phyloP scores from a whole-genome alignment of 2,797 vertebrate species.

The Bradypodion pumilum region DNA sequence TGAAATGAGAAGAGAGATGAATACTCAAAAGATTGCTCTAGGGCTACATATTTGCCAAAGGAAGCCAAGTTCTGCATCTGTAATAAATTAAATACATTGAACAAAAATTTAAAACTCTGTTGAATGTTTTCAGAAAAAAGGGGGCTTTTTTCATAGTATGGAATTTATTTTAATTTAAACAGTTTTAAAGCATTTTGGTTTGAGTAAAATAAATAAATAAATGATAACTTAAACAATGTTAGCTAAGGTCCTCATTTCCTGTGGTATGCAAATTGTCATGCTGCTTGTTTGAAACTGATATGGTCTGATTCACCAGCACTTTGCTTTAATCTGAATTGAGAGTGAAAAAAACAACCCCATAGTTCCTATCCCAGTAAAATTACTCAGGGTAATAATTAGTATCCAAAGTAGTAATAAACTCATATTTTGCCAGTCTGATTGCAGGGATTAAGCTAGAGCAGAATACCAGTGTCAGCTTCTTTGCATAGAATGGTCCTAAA shows the following conservation, averaged over 20 bases:
- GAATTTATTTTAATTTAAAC: not conserved
- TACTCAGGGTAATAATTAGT: not conserved
- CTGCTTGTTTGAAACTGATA: not conserved
- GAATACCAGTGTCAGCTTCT: not conserved
- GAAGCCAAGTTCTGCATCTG: not conserved
- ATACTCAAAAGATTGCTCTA: not conserved
- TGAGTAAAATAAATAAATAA: not conserved
- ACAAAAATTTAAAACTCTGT: not conserved
- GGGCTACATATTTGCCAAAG: not conserved
- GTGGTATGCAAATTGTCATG: not conserved
- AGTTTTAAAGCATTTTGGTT: not conserved
- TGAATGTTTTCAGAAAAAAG: not conserved
- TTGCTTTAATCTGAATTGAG: not conserved
- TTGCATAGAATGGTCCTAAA: not conserved
- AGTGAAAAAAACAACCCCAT: not conserved
- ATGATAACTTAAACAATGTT: not conserved
- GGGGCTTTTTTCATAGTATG: not conserved
- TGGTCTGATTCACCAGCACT: not conserved
- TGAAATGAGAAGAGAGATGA: not conserved
- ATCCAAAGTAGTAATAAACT: not conserved
- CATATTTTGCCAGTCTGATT: not conserved
- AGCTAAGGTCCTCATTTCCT: not conserved
- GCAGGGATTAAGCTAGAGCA: not conserved
- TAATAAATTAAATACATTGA: not conserved
- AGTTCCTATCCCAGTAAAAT: not conserved